phyloP scores from a whole-genome alignment of 1,140 invertebrate genomes.

The Conus betulinus region DNA sequence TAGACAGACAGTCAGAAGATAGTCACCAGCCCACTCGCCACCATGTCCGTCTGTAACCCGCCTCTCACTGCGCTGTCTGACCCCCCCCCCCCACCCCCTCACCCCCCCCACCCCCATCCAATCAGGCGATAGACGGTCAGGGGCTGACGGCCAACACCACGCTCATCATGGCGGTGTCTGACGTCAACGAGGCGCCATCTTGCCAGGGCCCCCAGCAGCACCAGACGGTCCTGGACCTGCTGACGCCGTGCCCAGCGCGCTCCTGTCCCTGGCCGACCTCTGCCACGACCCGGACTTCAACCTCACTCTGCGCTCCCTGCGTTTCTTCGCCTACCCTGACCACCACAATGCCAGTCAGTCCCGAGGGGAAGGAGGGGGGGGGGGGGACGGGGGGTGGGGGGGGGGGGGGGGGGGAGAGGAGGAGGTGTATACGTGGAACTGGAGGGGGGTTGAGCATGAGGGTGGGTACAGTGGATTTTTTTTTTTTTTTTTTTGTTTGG shows the following conservation, averaged over 20 bases:
- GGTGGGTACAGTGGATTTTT: no score
- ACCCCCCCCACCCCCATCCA: no score
- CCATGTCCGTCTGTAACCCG: not conserved
- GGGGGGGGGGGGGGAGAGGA: no score
- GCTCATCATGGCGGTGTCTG: not conserved
- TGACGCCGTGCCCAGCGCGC: not conserved
- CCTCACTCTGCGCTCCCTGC: not conserved
- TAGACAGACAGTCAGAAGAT: no score
- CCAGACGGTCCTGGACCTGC: not conserved
- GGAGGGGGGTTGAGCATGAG: no score
- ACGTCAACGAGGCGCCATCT: slow-evolving; percentile 21
- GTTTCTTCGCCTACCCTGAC: not conserved
- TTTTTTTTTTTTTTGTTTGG: no score
- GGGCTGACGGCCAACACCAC: not conserved
- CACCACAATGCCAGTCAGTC: not conserved
- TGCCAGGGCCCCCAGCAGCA: not conserved
- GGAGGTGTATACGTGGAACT: no score
- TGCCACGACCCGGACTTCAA: slow-evolving; percentile 1
- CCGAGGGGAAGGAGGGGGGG: not conserved
- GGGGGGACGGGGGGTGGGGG: no score
- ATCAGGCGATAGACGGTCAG: slow-evolving; percentile 3
- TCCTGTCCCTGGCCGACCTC: not conserved
- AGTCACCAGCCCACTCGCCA: no score
- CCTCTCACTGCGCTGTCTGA: not conserved
- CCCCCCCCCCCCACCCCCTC: no score